These are phyloP conservation scores for Labeo calbasu DNA, from an alignment of 2,797 vertebrate species.

Conservation along the genomic window DNA sequence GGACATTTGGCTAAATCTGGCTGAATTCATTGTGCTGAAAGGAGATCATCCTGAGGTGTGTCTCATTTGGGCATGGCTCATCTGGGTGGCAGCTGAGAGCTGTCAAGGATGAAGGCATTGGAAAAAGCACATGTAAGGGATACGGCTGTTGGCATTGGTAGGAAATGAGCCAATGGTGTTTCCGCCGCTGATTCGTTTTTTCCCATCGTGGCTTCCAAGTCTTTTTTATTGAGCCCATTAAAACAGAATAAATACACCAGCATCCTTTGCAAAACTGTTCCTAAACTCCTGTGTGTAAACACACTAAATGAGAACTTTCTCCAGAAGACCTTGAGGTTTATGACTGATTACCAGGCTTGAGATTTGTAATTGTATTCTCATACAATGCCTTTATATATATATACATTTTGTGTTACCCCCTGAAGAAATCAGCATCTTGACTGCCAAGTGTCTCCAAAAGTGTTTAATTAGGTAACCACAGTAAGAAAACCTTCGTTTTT, in stretches of 20 bases:
- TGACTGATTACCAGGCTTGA: background rate
- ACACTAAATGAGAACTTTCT: conserved; percentile 35
- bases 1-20: background rate
- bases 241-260: conserved; percentile 50
- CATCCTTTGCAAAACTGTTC: conserved; percentile 38
- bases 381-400: conserved; percentile 10
- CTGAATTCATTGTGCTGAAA: conserved; percentile 17
- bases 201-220: conserved; percentile 55
- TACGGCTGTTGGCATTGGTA: conserved; percentile 23
- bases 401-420: conserved; percentile 14
- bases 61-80: conserved; percentile 10
- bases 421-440: conserved; percentile 14
- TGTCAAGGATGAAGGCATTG: conserved; percentile 23
- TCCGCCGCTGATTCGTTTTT: conserved; percentile 53
- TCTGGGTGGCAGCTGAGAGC: conserved; percentile 41
- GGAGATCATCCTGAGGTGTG: conserved; percentile 5
- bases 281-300: conserved; percentile 44
- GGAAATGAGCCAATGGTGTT: conserved; percentile 50
- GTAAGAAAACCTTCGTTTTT: conserved; percentile 45
- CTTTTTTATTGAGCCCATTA: conserved; percentile 52
- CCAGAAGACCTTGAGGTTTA: conserved; percentile 42
- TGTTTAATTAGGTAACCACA: conserved; percentile 58
- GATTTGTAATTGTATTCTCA: conserved; percentile 32
- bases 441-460: conserved; percentile 42
- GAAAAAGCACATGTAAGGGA: conserved; percentile 37